A percentile compares a stretch with the other conserved stretches of the same genome.
Evolutionary conservation across 2,888 invertebrate genomes (phyloP).

Genomic region (Rhagophthalmus giganteus): DNA sequence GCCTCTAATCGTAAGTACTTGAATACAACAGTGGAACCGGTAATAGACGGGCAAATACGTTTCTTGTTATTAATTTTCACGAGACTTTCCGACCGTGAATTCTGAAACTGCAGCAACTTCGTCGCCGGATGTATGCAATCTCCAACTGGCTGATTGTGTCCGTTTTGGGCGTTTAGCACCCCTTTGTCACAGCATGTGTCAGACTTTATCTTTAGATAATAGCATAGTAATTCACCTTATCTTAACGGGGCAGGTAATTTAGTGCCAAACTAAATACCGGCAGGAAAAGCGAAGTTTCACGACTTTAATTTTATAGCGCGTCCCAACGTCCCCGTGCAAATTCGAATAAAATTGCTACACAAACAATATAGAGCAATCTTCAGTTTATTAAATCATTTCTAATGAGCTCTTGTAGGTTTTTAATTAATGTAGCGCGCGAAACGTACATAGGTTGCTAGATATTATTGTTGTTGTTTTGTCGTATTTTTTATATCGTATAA

Average conservation of each 20-base stretch:
- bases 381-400: no score
- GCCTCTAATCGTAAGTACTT: neutral
- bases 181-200: conserved; percentile 33
- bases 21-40: no score
- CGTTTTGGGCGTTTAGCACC: conserved; percentile 32
- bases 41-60: neutral
- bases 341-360: no score
- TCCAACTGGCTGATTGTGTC: conserved; percentile 25
- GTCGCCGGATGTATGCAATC: conserved; percentile 20
- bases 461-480: no score
- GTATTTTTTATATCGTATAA: no score
- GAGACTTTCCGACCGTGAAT: conserved; percentile 7
- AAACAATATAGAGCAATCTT: no score
- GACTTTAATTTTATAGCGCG: no score
- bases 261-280: conserved; percentile 21
- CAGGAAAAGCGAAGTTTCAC: conserved; percentile 10
- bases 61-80: conserved; percentile 12
- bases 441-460: no score
- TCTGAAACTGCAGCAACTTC: conserved; percentile 9
- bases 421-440: no score
- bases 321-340: no score
- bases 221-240: conserved; percentile 32
- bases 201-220: conserved; percentile 31
- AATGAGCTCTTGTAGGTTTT: no score
- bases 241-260: conserved; percentile 28